These are phyloP conservation scores for Idaea straminata DNA, from an alignment of 2,888 invertebrate genomes.

Conservation along the genomic window DNA sequence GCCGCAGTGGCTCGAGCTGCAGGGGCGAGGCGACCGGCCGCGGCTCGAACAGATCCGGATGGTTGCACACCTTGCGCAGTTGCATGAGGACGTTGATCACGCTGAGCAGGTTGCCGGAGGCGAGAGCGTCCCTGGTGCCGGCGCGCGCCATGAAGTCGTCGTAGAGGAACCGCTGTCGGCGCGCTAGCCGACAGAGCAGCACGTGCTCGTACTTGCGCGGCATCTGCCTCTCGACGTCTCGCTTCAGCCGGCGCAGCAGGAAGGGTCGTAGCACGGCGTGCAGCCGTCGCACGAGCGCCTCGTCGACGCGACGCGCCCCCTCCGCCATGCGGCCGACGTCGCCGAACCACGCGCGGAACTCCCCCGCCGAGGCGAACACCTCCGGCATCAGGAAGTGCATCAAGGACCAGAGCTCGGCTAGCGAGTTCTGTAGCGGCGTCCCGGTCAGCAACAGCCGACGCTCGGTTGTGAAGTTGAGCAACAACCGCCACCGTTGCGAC, in stretches of 20 bases:
- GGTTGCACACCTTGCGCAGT: constrained; percentile 97
- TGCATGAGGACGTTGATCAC: constrained; percentile 99
- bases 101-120: constrained; percentile 94
- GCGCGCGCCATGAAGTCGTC: constrained; percentile 99
- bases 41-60: constrained; percentile 98
- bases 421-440: constrained; percentile 96
- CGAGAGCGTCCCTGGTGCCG: constrained; percentile 96
- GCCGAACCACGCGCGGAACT: constrained; percentile 99
- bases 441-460: constrained; percentile 94
- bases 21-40: constrained; percentile 97
- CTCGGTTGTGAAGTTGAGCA: constrained; percentile 96
- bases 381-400: constrained; percentile 99
- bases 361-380: constrained; percentile 96
- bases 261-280: constrained; percentile 92
- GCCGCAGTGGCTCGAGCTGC: constrained; percentile 88
- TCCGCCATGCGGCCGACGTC: constrained; percentile 86
- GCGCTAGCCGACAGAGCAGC: constrained; percentile 95
- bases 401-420: constrained; percentile 98
- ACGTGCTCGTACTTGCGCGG: constrained; percentile 97
- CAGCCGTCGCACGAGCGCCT: constrained; percentile 59
- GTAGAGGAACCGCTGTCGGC: constrained; percentile 97
- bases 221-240: constrained; percentile 98
- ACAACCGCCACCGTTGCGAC: constrained; percentile 98
- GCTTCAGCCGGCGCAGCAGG: constrained; percentile 93
- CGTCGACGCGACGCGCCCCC: constrained; percentile 50